Evolutionary conservation across 2,888 invertebrate genomes (phyloP).

Genomic region (Hyles lineata): DNA sequence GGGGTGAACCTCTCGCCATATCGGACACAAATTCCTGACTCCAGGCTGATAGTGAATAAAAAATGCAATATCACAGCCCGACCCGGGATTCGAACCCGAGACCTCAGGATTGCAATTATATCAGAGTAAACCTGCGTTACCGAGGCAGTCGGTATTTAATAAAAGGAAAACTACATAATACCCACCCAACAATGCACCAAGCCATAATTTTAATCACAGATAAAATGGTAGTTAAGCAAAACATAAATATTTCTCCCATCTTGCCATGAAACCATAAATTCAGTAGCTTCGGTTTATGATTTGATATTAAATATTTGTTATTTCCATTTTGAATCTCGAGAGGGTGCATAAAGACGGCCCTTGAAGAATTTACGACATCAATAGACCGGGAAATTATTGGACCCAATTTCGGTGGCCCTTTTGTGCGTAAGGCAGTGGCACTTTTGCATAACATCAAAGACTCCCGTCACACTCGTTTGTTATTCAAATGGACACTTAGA

Average conservation of each 20-base stretch:
- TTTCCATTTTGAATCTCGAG: constrained; percentile 23
- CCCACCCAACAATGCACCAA: no score
- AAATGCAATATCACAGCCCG: no score
- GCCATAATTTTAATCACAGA: no score
- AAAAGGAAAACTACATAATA: no score
- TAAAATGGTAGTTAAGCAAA: background rate
- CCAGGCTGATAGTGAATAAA: no score
- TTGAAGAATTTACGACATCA: constrained; percentile 24
- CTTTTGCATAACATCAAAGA: constrained; percentile 33
- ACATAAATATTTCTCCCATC: background rate
- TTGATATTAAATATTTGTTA: constrained; percentile 25
- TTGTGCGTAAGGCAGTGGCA: constrained; percentile 21
- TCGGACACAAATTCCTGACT: no score
- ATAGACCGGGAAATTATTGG: constrained; percentile 28
- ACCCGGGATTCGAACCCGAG: no score
- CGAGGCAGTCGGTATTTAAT: no score
- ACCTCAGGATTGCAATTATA: no score
- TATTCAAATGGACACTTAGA: constrained; percentile 32
- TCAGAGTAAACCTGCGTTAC: no score
- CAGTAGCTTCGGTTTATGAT: constrained; percentile 7
- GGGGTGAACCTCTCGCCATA: no score
- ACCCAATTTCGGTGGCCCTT: constrained; percentile 29
- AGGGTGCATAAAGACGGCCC: constrained; percentile 21
- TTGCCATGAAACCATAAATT: background rate
- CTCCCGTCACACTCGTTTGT: constrained; percentile 33